phyloP scores from a whole-genome alignment of 92 coral and sea anemone genomes.

The Palythoa caribaeorum region DNA sequence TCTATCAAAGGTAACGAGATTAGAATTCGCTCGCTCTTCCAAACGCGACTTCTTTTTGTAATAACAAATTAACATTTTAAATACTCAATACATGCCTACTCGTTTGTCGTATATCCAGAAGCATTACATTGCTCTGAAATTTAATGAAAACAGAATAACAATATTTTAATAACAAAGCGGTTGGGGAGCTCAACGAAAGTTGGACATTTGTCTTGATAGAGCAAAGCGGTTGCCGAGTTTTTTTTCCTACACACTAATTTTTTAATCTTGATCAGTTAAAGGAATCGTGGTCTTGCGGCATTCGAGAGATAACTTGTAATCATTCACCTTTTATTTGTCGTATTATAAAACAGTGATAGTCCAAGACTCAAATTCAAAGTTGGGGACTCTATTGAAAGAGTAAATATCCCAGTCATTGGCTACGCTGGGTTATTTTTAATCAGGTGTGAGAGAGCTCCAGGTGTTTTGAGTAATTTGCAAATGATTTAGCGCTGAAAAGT shows the following conservation, averaged over 20 bases:
- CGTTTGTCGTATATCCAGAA: background rate
- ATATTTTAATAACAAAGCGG: slow-evolving; percentile 42
- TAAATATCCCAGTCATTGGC: slow-evolving; percentile 47
- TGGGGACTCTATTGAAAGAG: slow-evolving; percentile 41
- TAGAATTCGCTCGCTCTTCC: background rate
- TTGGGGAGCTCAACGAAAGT: slow-evolving; percentile 29
- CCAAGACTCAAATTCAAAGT: slow-evolving; percentile 12
- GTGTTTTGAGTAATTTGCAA: slow-evolving; percentile 69
- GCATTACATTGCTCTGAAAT: background rate
- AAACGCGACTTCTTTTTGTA: slow-evolving; percentile 20
- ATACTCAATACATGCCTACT: background rate
- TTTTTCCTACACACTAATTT: background rate
- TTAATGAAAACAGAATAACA: slow-evolving; percentile 45
- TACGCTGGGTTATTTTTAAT: slow-evolving; percentile 55
- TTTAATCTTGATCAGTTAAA: slow-evolving; percentile 2
- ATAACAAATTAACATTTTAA: slow-evolving; percentile 39
- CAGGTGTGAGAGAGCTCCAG: slow-evolving; percentile 64
- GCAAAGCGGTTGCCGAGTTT: slow-evolving; percentile 33
- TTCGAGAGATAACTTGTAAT: background rate
- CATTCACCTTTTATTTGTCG: background rate
- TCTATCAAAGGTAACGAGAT: slow-evolving; percentile 20
- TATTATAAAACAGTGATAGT: background rate
- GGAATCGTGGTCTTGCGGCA: background rate
- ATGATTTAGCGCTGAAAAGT: slow-evolving; percentile 65
- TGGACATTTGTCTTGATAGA: slow-evolving; percentile 28